Base-by-base conservation (phyloP, 2,888 invertebrate genomes). In the Cataglyphis albicans region DNA sequence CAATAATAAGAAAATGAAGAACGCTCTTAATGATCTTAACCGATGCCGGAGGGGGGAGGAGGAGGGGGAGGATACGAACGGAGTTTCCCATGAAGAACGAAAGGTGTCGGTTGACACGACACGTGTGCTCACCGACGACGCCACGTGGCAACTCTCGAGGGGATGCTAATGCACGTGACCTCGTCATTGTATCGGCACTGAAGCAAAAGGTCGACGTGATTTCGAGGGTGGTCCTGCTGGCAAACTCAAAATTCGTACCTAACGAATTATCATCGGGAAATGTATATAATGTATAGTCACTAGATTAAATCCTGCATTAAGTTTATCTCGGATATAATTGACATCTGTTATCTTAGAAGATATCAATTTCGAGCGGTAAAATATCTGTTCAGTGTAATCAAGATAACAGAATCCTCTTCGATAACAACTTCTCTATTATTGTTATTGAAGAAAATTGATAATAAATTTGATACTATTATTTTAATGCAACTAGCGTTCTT, bases 161-260 rank as follows among this genome's bases (percentile, higher is more conserved):
- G 84, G 85, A 89, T 88, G 86, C 89, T 89, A 88, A 85, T 84
- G 87, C 91, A 91, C 91, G 91, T 90, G 91, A 90, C 91, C 89
- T 82, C 88, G 88, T 88, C 89, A 90, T 90, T 90, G 91, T 88
- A 85, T 83, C 85, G 84, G 87, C 84, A 80, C 81, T 84, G 67
- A 86, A 87, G 88, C 78, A 82, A 87, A 88, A 88, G 88, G 88
- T 88, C 87, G 86, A 86, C 85, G 83, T 88, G 84, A 85, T 88
- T 87, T 87, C 78, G 80, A 87, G 85, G 85, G 87, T 72, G 75
- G 78, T 35, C 65, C 41, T 38, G n/a, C 55, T 65, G 55, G 25
- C 64, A 12, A 73, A 48, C 41, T 68, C 21, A 52, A 59, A 44
- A 67, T 68, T 61, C 73, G 59, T 59, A n/a, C 48, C 32, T 29